Percentiles rank a stretch among this genome's conserved stretches.
These are phyloP conservation scores for Stenodera caucasica DNA, from an alignment of 2,888 invertebrate species.

Conservation along the genomic window DNA sequence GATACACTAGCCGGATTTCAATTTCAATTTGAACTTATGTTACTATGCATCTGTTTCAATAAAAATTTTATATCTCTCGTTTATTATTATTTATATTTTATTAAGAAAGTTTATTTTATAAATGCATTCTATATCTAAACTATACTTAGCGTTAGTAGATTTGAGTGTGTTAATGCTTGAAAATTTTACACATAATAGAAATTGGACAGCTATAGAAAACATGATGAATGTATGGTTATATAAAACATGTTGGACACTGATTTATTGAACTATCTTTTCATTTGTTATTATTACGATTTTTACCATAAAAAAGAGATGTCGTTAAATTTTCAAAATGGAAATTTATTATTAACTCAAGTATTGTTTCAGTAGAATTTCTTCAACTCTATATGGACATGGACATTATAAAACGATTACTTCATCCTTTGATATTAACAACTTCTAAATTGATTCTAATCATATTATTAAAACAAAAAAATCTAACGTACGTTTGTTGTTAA, in stretches of 20 bases:
- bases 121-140: background rate
- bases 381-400: too few species aligned
- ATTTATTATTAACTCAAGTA: background rate
- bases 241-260: background rate
- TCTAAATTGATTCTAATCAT: too few species aligned
- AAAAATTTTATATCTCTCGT: background rate
- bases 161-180: background rate
- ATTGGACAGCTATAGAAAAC: background rate
- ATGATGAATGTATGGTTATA: background rate
- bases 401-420: too few species aligned
- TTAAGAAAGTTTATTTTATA: background rate
- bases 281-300: background rate
- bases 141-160: background rate
- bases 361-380: too few species aligned
- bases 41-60: background rate
- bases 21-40: background rate
- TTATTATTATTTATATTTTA: background rate
- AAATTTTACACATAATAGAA: constrained; percentile 4
- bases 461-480: too few species aligned
- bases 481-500: background rate
- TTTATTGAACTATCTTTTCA: background rate
- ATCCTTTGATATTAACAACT: too few species aligned
- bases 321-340: background rate
- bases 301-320: background rate
- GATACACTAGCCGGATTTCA: background rate